Percentiles rank a stretch among this genome's conserved stretches.
phyloP scores from a whole-genome alignment of 1,140 invertebrate species.

The Scaptomyza montana region DNA sequence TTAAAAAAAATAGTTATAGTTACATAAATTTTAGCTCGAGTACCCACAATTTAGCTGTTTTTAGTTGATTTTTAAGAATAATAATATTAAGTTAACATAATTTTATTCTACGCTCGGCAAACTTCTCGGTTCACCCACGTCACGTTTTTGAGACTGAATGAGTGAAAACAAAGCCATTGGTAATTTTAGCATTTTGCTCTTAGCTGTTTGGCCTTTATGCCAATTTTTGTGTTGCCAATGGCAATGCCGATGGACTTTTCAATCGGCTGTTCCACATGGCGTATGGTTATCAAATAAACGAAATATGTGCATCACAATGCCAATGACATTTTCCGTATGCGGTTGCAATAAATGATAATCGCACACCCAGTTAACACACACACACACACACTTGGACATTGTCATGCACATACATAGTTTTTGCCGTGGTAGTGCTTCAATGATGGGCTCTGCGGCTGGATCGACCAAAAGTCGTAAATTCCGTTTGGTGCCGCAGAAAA shows the following conservation, averaged over 20 bases:
- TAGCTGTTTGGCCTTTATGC: conserved; percentile 19
- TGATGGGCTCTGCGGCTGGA: conserved; percentile 65
- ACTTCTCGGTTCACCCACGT: conserved; percentile 3
- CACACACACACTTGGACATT: not conserved
- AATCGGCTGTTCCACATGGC: conserved; percentile 65
- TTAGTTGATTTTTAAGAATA: no score
- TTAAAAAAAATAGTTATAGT: no score
- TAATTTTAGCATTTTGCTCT: conserved; percentile 6
- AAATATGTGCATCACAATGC: conserved; percentile 65
- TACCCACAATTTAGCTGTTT: no score
- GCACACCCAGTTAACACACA: conserved; percentile 4
- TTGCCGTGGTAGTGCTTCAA: conserved; percentile 12
- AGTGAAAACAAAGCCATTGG: conserved; percentile 14
- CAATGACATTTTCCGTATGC: conserved; percentile 61
- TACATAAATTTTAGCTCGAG: no score
- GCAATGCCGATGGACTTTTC: conserved; percentile 44
- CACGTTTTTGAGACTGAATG: not conserved
- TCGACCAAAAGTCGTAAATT: conserved; percentile 79
- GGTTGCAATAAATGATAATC: conserved; percentile 82
- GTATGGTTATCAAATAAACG: conserved; percentile 81
- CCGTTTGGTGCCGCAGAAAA: conserved; percentile 73
- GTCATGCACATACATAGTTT: not conserved
- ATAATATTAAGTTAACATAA: no score
- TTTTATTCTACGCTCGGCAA: not conserved
- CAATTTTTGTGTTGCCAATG: conserved; percentile 28